phyloP scores from a whole-genome alignment of 37 sponge, comb jelly and placozoan species.

The Hormiphora californensis region DNA sequence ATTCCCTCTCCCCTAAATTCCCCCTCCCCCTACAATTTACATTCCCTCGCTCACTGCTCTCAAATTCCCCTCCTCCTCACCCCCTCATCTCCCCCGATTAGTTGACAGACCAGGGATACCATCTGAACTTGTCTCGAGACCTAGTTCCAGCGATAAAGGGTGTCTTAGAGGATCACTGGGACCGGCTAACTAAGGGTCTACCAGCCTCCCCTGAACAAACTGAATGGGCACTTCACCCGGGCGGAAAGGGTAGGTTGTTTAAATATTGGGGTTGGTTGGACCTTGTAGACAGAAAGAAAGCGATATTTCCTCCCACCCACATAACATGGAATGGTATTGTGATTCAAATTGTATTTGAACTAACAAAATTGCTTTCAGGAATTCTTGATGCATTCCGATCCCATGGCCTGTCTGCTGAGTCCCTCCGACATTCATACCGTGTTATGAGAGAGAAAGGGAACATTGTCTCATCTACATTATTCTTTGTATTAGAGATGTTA shows the following conservation, averaged over 20 bases:
- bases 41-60: neutral
- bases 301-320: too few relatives aligned
- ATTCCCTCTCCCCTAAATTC: too few relatives aligned
- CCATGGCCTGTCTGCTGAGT: too few relatives aligned
- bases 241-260: neutral
- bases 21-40: neutral
- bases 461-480: neutral
- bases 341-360: too few relatives aligned
- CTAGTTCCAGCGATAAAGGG: neutral
- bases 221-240: neutral
- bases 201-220: neutral
- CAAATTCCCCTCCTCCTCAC: neutral
- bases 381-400: too few relatives aligned
- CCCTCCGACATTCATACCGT: neutral
- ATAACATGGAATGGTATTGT: too few relatives aligned
- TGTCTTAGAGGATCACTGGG: neutral
- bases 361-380: too few relatives aligned
- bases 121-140: neutral
- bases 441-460: conserved; percentile 29
- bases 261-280: too few relatives aligned
- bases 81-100: neutral
- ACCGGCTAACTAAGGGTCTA: neutral
- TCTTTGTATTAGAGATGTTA: neutral
- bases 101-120: neutral
- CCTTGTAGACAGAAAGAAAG: too few relatives aligned